Base-by-base conservation (phyloP, 2,888 invertebrate species). In the Ormyrus nitidulus region DNA sequence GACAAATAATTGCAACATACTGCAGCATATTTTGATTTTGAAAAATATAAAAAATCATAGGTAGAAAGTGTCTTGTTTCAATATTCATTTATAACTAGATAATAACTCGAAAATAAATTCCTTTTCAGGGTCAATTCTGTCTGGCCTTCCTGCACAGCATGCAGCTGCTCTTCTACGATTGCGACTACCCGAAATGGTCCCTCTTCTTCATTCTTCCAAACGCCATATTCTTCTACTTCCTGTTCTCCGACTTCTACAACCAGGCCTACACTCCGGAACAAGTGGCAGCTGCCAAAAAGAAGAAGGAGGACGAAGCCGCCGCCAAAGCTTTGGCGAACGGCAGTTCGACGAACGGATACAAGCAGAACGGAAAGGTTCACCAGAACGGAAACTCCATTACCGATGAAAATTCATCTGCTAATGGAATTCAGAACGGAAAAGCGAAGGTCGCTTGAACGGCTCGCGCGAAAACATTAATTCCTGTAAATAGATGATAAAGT, bases 201-300 rank as follows among this genome's bases (percentile, higher is more conserved):
- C 93, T 96, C 61, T 93, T 94, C 87, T 95, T 98, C 91, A 97
- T 97, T 71, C 93, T 97, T 34, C 95, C 96, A 9, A 98, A 98
- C 91, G 96, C 96, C 9, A 93, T 97, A 73, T 96, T 98, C 93
- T 98, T 98, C 92, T 96, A 97, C 91, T 94, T 96, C 89, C 93
- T 98, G 82, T 98, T 98, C 92, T 94, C 95, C 81, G 96, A 98
- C 87, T 98, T 98, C 92, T 98, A 98, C 91, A 94, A 95, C 86
- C 94, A 95, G 87, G 94, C 95, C 0, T 96, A 96, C 89, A 82
- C 82, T 2, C 61, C 81, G 11, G 82, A 80, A 7, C 74, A 59
- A 7, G 65, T 6, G 6, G 65, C 46, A 2, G 19, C 19, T 2
- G 19, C 19, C 5, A 79, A 83, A 49, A 78, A 81, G n/a, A 82